A percentile compares a stretch with the other conserved stretches of the same genome.
Evolutionary conservation across 2,113 vertebrate species (phyloP).

Genomic region (Sus scrofa): T2T-Sscrofa CM000827.6:42503001-42503500

Average conservation of each 20-base stretch:
- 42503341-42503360: background rate
- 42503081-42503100: background rate
- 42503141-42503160: background rate
- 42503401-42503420: background rate
- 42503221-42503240: background rate
- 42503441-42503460: background rate
- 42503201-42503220: background rate
- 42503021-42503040: background rate
- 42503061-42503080: background rate
- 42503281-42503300: background rate
- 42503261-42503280: background rate
- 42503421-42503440: background rate
- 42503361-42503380: background rate
- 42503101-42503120: background rate
- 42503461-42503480: background rate
- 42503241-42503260: background rate
- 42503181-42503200: background rate
- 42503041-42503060: background rate
- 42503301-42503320: background rate
- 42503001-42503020: background rate
- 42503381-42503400: background rate
- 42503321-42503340: background rate
- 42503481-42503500: background rate
- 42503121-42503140: background rate
- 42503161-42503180: background rate